Evolutionary conservation across 2,113 vertebrate genomes (phyloP), one percentile per base, ranked within the genome.

Genomic region (Myrmophylax atrothorax): DNA sequence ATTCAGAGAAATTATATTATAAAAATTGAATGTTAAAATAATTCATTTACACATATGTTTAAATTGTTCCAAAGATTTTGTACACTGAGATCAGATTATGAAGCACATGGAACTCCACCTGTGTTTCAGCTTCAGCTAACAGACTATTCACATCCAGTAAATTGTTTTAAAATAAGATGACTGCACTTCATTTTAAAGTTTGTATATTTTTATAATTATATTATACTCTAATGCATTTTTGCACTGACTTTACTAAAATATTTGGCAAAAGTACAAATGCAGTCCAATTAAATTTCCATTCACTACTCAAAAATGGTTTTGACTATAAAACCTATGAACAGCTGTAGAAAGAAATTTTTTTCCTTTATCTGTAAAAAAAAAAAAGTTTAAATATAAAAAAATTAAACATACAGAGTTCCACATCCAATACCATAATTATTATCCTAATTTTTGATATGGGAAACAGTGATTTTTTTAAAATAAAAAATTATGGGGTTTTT

Each of bases 21-120:
- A 93, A 96, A 93, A 95, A 93, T 3, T 90, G 67, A 91, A 95
- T 23, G 50, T 77, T 93, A 84, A 82, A 90, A 93, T 60, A 97
- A 94, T 78, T 88, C 24, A 86, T 95, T 94, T 91, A 94, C 88
- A 94, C 64, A 13, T 79, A 68, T 46, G 52, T 80, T 89, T 88
- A 87, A 74, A 63, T 24, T 83, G 49, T 38, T 79, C 37, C 19
- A 6, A 90, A 75, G 72, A 68, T 59, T 93, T 94, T 92, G 72
- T 44, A 70, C 7, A 38, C 31, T 67, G 73, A 76, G 16, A 69
- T 93, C 78, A 79, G 55, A 70, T 56, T 58, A 69, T 23, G 62
- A 72, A 84, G 62, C 64, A 76, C 7, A 9, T 24, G 23, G 53
- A 89, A 80, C 44, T n/a, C 62, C 42, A 86, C 33, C 24, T 62